These are phyloP conservation scores for Temnothorax nylanderi DNA, from an alignment of 1,140 invertebrate species.

Conservation along the genomic window DNA sequence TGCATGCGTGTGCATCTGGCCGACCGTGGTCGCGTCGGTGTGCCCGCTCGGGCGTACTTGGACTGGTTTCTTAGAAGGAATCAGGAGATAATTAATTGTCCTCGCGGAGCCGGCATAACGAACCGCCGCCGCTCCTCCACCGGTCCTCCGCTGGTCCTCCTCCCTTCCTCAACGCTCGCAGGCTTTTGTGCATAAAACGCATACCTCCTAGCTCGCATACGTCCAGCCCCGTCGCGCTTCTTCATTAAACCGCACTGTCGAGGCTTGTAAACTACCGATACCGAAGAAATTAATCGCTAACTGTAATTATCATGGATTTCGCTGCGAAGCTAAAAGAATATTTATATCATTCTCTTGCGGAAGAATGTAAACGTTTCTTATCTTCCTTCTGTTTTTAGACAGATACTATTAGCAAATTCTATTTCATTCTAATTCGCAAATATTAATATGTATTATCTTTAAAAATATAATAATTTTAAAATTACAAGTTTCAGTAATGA, in stretches of 20 bases:
- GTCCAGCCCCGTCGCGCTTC: conserved; percentile 37
- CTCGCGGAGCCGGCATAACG: conserved; percentile 80
- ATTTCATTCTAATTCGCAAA: neutral
- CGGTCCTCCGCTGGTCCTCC: conserved; percentile 18
- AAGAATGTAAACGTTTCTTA: neutral
- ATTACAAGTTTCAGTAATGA: neutral
- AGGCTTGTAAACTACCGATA: conserved; percentile 46
- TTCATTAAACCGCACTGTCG: conserved; percentile 42
- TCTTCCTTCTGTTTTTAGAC: neutral
- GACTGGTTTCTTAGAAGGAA: conserved; percentile 84
- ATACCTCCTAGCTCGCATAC: conserved; percentile 63
- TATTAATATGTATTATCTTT: neutral
- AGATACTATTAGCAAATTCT: neutral
- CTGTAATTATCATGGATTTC: conserved; percentile 26
- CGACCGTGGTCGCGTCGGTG: conserved; percentile 62
- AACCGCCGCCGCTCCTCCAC: conserved; percentile 66
- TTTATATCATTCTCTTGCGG: neutral
- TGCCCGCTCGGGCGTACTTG: conserved; percentile 75
- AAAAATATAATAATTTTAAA: neutral
- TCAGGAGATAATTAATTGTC: conserved; percentile 84
- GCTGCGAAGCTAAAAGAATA: neutral
- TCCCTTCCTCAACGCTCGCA: conserved; percentile 24
- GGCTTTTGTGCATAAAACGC: conserved; percentile 74
- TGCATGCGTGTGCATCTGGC: conserved; percentile 63
- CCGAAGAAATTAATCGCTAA: conserved; percentile 29